Percentiles rank a stretch among this genome's conserved stretches.
phyloP scores from a whole-genome alignment of 2,797 vertebrate species.

The Varecia variegata region DNA sequence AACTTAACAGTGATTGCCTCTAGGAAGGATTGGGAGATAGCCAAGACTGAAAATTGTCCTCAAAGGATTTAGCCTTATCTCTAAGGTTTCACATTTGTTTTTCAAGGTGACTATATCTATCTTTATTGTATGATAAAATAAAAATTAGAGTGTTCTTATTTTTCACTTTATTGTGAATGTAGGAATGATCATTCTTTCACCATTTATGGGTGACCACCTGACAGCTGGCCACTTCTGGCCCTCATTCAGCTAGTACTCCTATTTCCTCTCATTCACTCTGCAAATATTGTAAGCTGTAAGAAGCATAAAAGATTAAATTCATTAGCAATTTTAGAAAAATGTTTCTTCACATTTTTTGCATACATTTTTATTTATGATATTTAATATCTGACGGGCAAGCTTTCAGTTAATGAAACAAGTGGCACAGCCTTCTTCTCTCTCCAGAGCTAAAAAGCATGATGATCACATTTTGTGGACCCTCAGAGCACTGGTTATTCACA shows the following conservation, averaged over 20 bases:
- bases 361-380: background rate
- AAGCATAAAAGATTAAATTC: constrained; percentile 26
- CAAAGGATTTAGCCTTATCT: background rate
- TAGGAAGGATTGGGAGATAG: background rate
- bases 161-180: background rate
- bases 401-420: constrained; percentile 15
- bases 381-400: background rate
- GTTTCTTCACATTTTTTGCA: background rate
- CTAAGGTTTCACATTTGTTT: background rate
- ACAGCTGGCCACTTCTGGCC: background rate
- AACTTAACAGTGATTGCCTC: background rate
- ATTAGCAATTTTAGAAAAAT: constrained; percentile 41
- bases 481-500: background rate
- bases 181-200: background rate
- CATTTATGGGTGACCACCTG: constrained; percentile 15
- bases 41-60: background rate
- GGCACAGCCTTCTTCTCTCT: background rate
- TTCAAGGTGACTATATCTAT: background rate
- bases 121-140: background rate
- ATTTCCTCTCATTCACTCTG: background rate
- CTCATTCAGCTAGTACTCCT: background rate
- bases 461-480: background rate
- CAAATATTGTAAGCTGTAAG: background rate
- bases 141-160: background rate
- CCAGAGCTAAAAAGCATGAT: background rate